Conservation (phyloP, 2,888 invertebrate species). For the Agriotes lineatus region DNA sequence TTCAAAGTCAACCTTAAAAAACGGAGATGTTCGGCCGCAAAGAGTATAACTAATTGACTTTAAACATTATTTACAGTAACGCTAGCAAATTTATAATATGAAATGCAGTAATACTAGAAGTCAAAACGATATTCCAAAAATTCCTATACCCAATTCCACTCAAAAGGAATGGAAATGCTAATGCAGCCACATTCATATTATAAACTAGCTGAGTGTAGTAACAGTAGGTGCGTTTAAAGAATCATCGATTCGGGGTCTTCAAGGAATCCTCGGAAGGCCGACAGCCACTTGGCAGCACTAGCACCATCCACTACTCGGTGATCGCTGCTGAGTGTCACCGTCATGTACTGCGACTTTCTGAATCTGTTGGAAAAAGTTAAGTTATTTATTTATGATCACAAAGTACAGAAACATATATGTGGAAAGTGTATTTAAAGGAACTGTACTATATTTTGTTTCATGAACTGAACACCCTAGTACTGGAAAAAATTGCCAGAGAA, state of each 20-base stretch:
- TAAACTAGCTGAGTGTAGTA: slow-evolving; percentile 1
- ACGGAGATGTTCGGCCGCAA: neutral
- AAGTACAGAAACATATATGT: too few relatives aligned
- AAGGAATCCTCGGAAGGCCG: slow-evolving; percentile 87
- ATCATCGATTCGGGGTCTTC: slow-evolving; percentile 97
- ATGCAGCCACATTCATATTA: neutral
- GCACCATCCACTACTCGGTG: slow-evolving; percentile 98
- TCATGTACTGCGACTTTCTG: slow-evolving; percentile 80
- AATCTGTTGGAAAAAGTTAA: slow-evolving; percentile 70
- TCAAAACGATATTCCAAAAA: neutral
- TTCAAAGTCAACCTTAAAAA: slow-evolving; percentile 8
- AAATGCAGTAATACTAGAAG: neutral
- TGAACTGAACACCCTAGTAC: too few relatives aligned
- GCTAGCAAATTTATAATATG: slow-evolving; percentile 9
- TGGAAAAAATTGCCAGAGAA: too few relatives aligned
- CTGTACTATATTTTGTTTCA: too few relatives aligned
- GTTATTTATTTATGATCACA: neutral
- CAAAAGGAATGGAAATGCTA: neutral
- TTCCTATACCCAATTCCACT: neutral
- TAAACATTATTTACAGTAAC: slow-evolving; percentile 1
- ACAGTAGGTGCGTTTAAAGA: slow-evolving; percentile 73
- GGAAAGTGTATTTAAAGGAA: too few relatives aligned
- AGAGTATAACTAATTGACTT: neutral
- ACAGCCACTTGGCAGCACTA: slow-evolving; percentile 96
- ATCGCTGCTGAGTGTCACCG: slow-evolving; percentile 95